phyloP scores from a whole-genome alignment of 2,888 invertebrate species.

The Epiblema foenella region DNA sequence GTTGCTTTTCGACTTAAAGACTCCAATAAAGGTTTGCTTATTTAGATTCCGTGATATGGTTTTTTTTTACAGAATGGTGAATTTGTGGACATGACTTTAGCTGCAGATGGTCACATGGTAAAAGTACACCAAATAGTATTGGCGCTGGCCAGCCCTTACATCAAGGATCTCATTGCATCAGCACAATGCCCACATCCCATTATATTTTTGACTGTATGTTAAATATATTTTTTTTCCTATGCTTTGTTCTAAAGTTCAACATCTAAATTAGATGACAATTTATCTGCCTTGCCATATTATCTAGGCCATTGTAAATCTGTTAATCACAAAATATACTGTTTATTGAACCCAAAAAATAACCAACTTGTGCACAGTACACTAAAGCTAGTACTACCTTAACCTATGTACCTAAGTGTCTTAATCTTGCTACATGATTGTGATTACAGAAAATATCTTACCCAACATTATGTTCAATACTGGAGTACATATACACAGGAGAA shows the following conservation, averaged over 20 bases:
- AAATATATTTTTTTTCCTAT: neutral
- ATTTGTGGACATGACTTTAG: slow-evolving; percentile 80
- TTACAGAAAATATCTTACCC: slow-evolving; percentile 74
- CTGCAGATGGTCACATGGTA: slow-evolving; percentile 77
- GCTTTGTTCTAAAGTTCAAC: neutral
- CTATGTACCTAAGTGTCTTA: slow-evolving; percentile 4
- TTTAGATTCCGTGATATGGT: neutral
- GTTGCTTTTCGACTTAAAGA: neutral
- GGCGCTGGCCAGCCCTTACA: slow-evolving; percentile 76
- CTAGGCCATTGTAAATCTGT: neutral
- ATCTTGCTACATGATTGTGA: neutral
- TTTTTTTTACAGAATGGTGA: slow-evolving; percentile 70
- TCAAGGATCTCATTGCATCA: slow-evolving; percentile 73
- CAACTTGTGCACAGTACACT: neutral
- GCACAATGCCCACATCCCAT: slow-evolving; percentile 75
- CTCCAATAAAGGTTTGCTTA: neutral
- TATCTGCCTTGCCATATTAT: neutral
- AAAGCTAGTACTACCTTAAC: too few species aligned
- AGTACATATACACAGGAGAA: slow-evolving; percentile 79
- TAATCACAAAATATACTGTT: neutral
- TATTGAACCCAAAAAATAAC: neutral
- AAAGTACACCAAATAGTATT: slow-evolving; percentile 78
- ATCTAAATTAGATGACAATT: neutral
- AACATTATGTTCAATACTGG: slow-evolving; percentile 68
- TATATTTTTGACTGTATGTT: slow-evolving; percentile 76